These are phyloP conservation scores for Megaleporinus macrocephalus DNA, from an alignment of 2,113 vertebrate species.

Conservation along the genomic window DNA sequence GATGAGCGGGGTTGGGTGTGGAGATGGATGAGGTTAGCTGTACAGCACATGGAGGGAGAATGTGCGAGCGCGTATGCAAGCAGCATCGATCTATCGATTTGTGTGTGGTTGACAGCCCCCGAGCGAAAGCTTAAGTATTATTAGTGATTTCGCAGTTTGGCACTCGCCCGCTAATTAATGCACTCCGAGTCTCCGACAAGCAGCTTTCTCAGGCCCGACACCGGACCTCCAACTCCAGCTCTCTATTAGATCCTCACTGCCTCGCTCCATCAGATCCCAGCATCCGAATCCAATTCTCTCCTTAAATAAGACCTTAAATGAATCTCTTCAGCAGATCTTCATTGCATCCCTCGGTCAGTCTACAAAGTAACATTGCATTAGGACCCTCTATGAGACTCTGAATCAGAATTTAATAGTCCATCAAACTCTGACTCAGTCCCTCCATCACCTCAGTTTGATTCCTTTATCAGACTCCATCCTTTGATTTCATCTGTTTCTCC, in stretches of 20 bases:
- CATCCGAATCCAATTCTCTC: background rate
- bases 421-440: too few species aligned
- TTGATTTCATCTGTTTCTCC: too few species aligned
- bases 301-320: background rate
- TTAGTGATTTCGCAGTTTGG: conserved; percentile 75
- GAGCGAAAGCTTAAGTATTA: conserved; percentile 73
- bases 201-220: conserved; percentile 43
- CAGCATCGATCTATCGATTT: conserved; percentile 74
- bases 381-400: too few species aligned
- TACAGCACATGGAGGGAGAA: background rate
- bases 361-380: background rate
- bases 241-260: background rate
- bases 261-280: conserved; percentile 4
- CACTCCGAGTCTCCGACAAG: conserved; percentile 59
- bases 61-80: conserved; percentile 32
- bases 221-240: background rate
- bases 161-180: conserved; percentile 76
- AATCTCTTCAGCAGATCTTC: background rate
- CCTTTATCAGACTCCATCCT: too few species aligned
- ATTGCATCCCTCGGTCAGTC: background rate
- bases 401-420: too few species aligned
- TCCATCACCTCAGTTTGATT: too few species aligned
- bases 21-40: conserved; percentile 8
- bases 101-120: conserved; percentile 62
- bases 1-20: conserved; percentile 12